These are phyloP conservation scores for Bubo scandiacus DNA, from an alignment of 2,113 vertebrate genomes.

Conservation along the genomic window DNA sequence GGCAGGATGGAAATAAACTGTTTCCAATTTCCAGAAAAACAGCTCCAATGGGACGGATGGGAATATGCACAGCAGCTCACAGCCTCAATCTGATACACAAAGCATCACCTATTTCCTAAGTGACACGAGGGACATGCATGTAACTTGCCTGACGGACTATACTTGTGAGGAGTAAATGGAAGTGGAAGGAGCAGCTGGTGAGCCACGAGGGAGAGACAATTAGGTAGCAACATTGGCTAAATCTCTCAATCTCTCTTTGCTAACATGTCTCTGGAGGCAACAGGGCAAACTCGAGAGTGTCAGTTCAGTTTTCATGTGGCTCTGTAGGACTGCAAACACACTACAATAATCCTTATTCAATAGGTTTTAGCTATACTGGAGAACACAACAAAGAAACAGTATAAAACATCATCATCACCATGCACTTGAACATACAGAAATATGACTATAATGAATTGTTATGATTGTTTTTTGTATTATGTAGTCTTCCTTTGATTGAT, in stretches of 20 bases:
- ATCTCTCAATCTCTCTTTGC: neutral
- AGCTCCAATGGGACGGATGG: neutral
- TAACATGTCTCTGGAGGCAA: neutral
- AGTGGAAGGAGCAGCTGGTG: neutral
- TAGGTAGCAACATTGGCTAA: neutral
- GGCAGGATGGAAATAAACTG: neutral
- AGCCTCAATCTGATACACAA: neutral
- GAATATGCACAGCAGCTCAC: neutral
- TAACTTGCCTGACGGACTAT: neutral
- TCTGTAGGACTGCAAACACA: neutral
- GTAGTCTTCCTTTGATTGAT: neutral
- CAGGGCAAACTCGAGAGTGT: neutral
- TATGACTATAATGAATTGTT: neutral
- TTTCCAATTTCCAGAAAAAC: neutral
- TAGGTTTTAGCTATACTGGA: neutral
- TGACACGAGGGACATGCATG: rapidly evolving
- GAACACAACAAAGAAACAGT: neutral
- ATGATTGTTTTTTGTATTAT: neutral
- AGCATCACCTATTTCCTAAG: neutral
- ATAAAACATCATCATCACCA: neutral
- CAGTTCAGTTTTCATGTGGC: neutral
- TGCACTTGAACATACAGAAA: neutral
- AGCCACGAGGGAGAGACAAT: neutral
- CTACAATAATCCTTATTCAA: neutral
- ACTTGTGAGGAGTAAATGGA: neutral